These are phyloP conservation scores for Aporophyla nigra DNA, from an alignment of 2,888 invertebrate species.

Conservation along the genomic window DNA sequence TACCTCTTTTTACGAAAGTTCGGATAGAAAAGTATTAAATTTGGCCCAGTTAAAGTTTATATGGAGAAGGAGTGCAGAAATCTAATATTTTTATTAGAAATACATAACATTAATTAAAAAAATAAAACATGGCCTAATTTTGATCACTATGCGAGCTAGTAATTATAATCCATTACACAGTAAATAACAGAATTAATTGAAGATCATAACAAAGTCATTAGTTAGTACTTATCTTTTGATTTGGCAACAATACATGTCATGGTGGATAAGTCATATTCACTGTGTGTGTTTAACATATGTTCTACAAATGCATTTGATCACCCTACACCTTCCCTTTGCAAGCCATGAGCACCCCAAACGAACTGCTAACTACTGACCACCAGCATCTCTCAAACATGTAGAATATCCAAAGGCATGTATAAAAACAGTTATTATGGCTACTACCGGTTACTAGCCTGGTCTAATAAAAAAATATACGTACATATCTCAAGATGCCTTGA, in stretches of 20 bases:
- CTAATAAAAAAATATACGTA: constrained; percentile 71
- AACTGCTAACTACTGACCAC: constrained; percentile 6
- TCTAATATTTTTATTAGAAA: too few relatives aligned
- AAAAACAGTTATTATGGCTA: constrained; percentile 47
- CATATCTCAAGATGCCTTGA: constrained; percentile 72
- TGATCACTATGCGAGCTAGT: too few relatives aligned
- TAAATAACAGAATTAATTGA: neutral
- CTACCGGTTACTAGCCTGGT: constrained; percentile 41
- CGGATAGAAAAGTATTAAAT: too few relatives aligned
- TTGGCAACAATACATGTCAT: constrained; percentile 8
- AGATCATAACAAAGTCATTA: neutral
- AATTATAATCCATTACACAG: neutral
- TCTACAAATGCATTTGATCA: constrained; percentile 17
- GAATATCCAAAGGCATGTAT: constrained; percentile 43
- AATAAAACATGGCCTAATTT: too few relatives aligned
- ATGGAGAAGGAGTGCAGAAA: too few relatives aligned
- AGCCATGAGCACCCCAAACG: neutral
- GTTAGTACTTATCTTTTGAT: neutral
- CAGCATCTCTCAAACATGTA: constrained; percentile 5
- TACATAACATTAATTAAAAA: too few relatives aligned
- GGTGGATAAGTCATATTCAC: constrained; percentile 2
- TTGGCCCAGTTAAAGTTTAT: too few relatives aligned
- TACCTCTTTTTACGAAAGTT: too few relatives aligned
- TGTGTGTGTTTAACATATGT: constrained; percentile 29
- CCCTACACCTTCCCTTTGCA: neutral